Base-by-base conservation (phyloP, 1,140 invertebrate species). In the Drosophila trapezifrons region DNA sequence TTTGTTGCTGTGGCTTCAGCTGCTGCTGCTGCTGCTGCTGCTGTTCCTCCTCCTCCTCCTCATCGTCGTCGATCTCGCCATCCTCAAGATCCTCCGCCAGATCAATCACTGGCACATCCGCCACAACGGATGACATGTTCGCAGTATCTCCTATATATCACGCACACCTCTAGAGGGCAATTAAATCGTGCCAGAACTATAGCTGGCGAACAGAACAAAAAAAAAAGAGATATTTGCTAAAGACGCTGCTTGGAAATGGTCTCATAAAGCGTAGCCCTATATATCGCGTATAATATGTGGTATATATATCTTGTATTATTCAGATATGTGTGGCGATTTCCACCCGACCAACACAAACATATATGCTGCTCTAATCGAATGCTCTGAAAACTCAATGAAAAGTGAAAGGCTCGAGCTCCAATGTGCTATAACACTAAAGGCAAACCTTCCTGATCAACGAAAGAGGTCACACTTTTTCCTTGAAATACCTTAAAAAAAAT, bases 21-120 rank as follows among this genome's bases (percentile, higher is more conserved):
- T 20, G 46, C 13, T 58, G 37, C 20, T 59, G 45, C 25, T 37
- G 65, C 20, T 37, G 60, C 25, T 37, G 29, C 25, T 38, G 45
- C 3, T 40, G 49, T 20, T 60, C 9, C 18, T 59, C 62, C 13
- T 93, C 90, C 71, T 93, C 93, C 64, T 94, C 94, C 10, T 93
- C 93, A 76, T 94, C 94, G 58, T 93, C 93, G 76, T 94, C 94
- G 62, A 94, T 94, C 76, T 94, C 94, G 40, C 94, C 94, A 76
- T 94, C 94, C 91, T 94, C 94, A 40, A 94, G 92, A 90, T 94
- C 94, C 69, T 94, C 93, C 2, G 29, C 76, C 62, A 89, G 54
- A 51, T 87, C 74, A 60, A 89, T 83, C 4, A 83, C 40, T 5
- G 79, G 49, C 47, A 55, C 8, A 52, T 78, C 75, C 7, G 67